Conservation (phyloP, 1,140 invertebrate genomes). For the Drosophila truncata region DNA sequence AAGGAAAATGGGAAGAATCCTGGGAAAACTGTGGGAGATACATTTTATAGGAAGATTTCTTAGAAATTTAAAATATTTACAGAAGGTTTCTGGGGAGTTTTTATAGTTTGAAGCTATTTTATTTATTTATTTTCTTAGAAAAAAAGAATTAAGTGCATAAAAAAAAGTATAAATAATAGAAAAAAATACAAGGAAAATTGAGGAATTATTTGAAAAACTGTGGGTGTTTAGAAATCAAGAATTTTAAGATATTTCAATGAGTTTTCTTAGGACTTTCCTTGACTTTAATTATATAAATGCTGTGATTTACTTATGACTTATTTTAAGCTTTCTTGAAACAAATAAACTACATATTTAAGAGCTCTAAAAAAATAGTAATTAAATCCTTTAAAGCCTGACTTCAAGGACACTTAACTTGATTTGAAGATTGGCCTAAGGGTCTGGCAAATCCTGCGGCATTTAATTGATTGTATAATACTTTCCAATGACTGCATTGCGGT, state of each 20-base stretch:
- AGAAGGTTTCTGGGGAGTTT: no score
- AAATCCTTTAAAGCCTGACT: neutral
- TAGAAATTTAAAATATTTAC: no score
- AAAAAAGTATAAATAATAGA: neutral
- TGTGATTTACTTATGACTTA: neutral
- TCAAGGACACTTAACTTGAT: neutral
- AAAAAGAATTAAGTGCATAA: no score
- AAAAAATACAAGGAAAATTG: neutral
- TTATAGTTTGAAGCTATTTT: no score
- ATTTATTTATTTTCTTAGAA: no score
- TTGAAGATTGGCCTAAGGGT: conserved; percentile 1
- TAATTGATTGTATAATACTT: conserved; percentile 68
- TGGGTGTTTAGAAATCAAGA: no score
- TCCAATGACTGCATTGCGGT: conserved; percentile 24
- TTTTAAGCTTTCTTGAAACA: neutral
- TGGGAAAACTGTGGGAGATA: no score
- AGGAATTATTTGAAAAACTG: neutral
- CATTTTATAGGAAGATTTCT: no score
- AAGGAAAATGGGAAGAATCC: no score
- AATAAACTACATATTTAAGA: neutral
- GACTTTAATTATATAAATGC: no score
- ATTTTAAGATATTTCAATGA: neutral
- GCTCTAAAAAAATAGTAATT: neutral
- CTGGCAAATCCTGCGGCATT: conserved; percentile 30
- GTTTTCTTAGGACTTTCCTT: no score